Evolutionary conservation across 2,888 invertebrate species (phyloP), one percentile per base, ranked within the genome.

Genomic region (Galerucella nymphaeae): DNA sequence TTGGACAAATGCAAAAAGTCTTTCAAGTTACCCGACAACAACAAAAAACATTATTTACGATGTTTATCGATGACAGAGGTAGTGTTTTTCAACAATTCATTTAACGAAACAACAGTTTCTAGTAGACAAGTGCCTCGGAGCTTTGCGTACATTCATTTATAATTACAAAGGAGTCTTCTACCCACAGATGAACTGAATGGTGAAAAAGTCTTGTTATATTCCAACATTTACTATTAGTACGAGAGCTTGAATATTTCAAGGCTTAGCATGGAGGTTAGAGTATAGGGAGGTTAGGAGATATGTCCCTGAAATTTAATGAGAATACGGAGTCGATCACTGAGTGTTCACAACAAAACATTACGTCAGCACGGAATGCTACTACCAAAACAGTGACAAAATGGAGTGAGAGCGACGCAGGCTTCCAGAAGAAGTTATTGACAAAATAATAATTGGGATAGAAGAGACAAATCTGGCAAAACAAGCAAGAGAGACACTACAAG

Each of bases 41-140:
- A 41, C 59, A 59, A 59, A 68, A 62, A 68, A 61, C 61, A 53
- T 16, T 18, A 3, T 48, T 62, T 58, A 68, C 50, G 68, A 68
- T 68, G 62, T 68, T 68, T 62, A 68, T 68, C 68, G 48, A 50
- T 50, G 59, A 68, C 50, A 68, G 68, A 61, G 68, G 61, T 68
- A 61, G 68, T 68, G 41, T 68, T 62, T 68, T 68, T 68, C 62
- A 68, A 62, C 53, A 53, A 68, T 68, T 68, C 68, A 62, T 68
- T 68, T 61, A 68, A 61, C 61, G 53, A 50, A 68, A 68, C 62
- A 68, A 68, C 68, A 68, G 68, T 68, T 68, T 61, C 45, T 59
- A 62, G 53, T 62, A 53, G 68, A 62, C 50, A 61, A 62, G 68
- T 68, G 53, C 61, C 68, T 62, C 68, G 68, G 41, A 68, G 68